These are phyloP conservation scores for Procambarus virginalis DNA, from an alignment of 1,140 invertebrate genomes.

Conservation along the genomic window DNA sequence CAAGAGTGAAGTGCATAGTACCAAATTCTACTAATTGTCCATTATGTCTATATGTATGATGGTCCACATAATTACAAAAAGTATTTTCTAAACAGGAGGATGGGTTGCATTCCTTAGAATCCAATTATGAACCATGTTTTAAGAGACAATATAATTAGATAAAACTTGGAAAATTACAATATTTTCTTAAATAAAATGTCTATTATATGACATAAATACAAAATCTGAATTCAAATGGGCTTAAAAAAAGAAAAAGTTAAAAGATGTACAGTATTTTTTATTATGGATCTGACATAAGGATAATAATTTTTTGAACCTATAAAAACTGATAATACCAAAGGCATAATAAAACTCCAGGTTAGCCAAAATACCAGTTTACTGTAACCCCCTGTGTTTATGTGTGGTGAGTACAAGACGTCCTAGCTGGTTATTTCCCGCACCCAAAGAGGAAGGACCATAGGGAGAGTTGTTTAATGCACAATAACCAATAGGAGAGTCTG, in stretches of 20 bases:
- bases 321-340: slow-evolving; percentile 55
- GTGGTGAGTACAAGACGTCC: slow-evolving; percentile 67
- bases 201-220: background rate
- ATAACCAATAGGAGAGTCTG: slow-evolving; percentile 67
- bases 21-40: too few species aligned
- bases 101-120: too few species aligned
- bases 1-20: too few species aligned
- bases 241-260: background rate
- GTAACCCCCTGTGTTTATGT: slow-evolving; percentile 68
- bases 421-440: slow-evolving; percentile 68
- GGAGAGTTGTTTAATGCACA: slow-evolving; percentile 46
- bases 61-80: too few species aligned
- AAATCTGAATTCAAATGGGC: background rate
- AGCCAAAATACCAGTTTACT: slow-evolving; percentile 69
- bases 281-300: slow-evolving; percentile 9
- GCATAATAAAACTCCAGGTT: slow-evolving; percentile 66
- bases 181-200: too few species aligned
- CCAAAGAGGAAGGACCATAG: slow-evolving; percentile 53
- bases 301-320: slow-evolving; percentile 38
- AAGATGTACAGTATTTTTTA: background rate
- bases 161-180: too few species aligned
- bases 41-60: too few species aligned
- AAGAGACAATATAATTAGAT: too few species aligned
- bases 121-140: too few species aligned
- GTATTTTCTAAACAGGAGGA: too few species aligned